A percentile compares a stretch with the other conserved stretches of the same genome.
Evolutionary conservation across 2,113 vertebrate genomes (phyloP).

Genomic region (Morone saxatilis): DNA sequence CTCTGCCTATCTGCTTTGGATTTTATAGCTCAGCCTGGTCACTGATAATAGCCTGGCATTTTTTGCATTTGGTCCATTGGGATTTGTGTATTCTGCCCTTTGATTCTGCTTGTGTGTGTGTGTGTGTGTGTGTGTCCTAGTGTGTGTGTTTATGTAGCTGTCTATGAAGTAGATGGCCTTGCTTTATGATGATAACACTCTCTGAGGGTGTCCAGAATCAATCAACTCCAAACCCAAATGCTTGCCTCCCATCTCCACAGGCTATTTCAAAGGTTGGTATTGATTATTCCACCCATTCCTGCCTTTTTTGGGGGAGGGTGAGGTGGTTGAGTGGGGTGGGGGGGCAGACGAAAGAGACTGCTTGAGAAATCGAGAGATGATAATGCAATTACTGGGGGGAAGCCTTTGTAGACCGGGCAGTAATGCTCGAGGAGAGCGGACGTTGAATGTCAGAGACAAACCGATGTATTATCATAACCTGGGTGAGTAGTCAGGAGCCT

Average conservation of each 20-base stretch:
- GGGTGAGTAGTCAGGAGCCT: slow-evolving; percentile 22
- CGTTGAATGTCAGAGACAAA: slow-evolving; percentile 53
- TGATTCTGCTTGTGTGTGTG: slow-evolving; percentile 48
- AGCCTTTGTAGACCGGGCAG: slow-evolving; percentile 62
- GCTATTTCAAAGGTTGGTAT: slow-evolving; percentile 78
- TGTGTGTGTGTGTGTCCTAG: background rate
- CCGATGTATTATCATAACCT: slow-evolving; percentile 43
- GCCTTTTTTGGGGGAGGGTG: slow-evolving; percentile 51
- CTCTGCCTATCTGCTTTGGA: slow-evolving; percentile 50
- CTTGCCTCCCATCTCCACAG: slow-evolving; percentile 68
- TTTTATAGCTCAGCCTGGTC: slow-evolving; percentile 41
- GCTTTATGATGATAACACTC: slow-evolving; percentile 75
- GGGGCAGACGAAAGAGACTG: slow-evolving; percentile 59
- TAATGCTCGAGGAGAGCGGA: slow-evolving; percentile 64
- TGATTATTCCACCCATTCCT: slow-evolving; percentile 76
- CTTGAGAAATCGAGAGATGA: slow-evolving; percentile 78
- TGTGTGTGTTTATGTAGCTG: slow-evolving; percentile 22
- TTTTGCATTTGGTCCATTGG: slow-evolving; percentile 29
- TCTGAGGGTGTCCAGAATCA: slow-evolving; percentile 70
- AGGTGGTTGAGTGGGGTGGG: background rate
- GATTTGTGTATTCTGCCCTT: slow-evolving; percentile 54
- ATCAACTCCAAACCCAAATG: slow-evolving; percentile 78
- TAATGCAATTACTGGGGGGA: slow-evolving; percentile 74
- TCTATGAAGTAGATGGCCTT: slow-evolving; percentile 51
- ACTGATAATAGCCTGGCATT: slow-evolving; percentile 61